These are phyloP conservation scores for Drosophila borborema DNA, from an alignment of 2,888 invertebrate species.

Conservation along the genomic window DNA sequence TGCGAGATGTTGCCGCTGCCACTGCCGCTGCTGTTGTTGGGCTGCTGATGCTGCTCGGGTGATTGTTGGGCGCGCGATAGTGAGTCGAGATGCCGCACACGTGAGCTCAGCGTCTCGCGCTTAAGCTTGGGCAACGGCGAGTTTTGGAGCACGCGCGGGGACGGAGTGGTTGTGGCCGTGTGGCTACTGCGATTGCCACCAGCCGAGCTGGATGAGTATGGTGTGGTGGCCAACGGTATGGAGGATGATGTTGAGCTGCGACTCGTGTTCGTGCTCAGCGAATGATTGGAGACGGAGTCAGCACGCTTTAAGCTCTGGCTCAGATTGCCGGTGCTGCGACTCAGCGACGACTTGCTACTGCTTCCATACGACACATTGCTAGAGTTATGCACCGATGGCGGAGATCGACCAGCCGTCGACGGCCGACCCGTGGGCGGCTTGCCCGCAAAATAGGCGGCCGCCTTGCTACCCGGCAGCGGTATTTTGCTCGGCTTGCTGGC, in stretches of 20 bases:
- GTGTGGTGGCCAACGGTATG: slow-evolving; percentile 83
- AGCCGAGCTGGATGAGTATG: slow-evolving; percentile 76
- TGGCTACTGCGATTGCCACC: slow-evolving; percentile 59
- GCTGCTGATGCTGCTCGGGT: slow-evolving; percentile 51
- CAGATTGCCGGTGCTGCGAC: slow-evolving; percentile 84
- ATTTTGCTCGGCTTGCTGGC: slow-evolving; percentile 89
- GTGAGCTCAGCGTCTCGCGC: slow-evolving; percentile 86
- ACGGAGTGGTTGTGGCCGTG: slow-evolving; percentile 76
- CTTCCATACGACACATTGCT: slow-evolving; percentile 76
- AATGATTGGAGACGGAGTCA: slow-evolving; percentile 85
- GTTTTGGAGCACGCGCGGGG: slow-evolving; percentile 82
- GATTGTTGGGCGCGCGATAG: slow-evolving; percentile 84
- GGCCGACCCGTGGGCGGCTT: slow-evolving; percentile 86
- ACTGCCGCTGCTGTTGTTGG: slow-evolving; percentile 39
- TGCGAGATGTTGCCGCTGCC: slow-evolving; percentile 62
- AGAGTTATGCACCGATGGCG: slow-evolving; percentile 74
- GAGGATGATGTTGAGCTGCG: slow-evolving; percentile 84
- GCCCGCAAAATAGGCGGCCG: slow-evolving; percentile 86
- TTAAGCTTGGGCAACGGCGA: slow-evolving; percentile 85
- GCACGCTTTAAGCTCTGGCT: slow-evolving; percentile 85
- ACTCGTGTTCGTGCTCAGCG: slow-evolving; percentile 79
- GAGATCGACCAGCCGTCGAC: slow-evolving; percentile 75
- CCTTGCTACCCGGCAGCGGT: slow-evolving; percentile 88
- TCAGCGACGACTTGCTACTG: slow-evolving; percentile 81
- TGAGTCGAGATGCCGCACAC: slow-evolving; percentile 86